A percentile compares a stretch with the other conserved stretches of the same genome.
These are phyloP conservation scores for Protomyctophum bolini DNA, from an alignment of 2,113 vertebrate genomes.

Conservation along the genomic window DNA sequence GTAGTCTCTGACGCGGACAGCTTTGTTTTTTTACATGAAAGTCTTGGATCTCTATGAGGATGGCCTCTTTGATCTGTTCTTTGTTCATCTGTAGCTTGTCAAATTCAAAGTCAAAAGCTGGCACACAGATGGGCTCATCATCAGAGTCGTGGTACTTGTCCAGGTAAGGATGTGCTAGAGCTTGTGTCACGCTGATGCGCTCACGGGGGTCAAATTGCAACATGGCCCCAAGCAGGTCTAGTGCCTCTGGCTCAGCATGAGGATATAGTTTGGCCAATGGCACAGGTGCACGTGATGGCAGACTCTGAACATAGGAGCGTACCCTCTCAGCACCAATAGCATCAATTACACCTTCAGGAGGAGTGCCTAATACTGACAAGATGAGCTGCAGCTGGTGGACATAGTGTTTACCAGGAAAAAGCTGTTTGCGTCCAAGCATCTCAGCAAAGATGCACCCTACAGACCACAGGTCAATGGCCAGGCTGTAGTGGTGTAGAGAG, in stretches of 20 bases:
- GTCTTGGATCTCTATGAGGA: slow-evolving; percentile 89
- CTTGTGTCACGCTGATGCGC: slow-evolving; percentile 84
- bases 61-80: slow-evolving; percentile 93
- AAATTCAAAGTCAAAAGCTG: slow-evolving; percentile 93
- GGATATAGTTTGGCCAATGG: slow-evolving; percentile 85
- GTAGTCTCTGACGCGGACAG: slow-evolving; percentile 81
- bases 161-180: slow-evolving; percentile 87
- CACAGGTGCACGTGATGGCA: slow-evolving; percentile 83
- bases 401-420: slow-evolving; percentile 93
- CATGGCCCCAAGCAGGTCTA: slow-evolving; percentile 85
- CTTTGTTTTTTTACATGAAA: slow-evolving; percentile 87
- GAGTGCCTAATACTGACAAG: slow-evolving; percentile 89
- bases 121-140: slow-evolving; percentile 92
- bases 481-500: slow-evolving; percentile 89
- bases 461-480: slow-evolving; percentile 95
- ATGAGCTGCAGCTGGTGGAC: slow-evolving; percentile 94
- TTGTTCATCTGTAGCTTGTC: slow-evolving; percentile 81
- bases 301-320: slow-evolving; percentile 87
- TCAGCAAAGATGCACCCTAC: slow-evolving; percentile 96
- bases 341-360: slow-evolving; percentile 82
- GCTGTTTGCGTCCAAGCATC: slow-evolving; percentile 91
- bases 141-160: slow-evolving; percentile 92
- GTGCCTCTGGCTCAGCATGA: slow-evolving; percentile 80
- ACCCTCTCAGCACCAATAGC: slow-evolving; percentile 91
- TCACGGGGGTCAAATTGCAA: slow-evolving; percentile 87